phyloP scores from a whole-genome alignment of 2,797 vertebrate genomes.

The Astyanax mexicanus region DNA sequence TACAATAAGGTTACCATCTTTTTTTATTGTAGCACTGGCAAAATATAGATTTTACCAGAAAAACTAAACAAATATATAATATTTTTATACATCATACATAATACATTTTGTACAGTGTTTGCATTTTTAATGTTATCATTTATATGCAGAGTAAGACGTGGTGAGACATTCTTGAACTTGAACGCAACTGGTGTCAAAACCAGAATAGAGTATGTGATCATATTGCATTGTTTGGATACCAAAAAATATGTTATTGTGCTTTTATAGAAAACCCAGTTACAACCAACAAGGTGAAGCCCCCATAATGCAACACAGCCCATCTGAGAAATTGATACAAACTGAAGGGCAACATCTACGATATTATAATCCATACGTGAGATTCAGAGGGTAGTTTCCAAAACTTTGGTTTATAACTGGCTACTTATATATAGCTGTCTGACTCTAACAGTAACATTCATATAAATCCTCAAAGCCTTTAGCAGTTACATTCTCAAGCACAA shows the following conservation, averaged over 20 bases:
- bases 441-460: neutral
- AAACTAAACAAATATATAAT: slow-evolving; percentile 24
- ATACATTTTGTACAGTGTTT: slow-evolving; percentile 50
- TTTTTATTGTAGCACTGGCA: slow-evolving; percentile 40
- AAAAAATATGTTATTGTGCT: slow-evolving; percentile 54
- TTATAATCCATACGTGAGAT: neutral
- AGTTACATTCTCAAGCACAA: neutral
- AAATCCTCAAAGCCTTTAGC: neutral
- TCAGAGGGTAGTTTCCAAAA: slow-evolving; percentile 35
- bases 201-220: slow-evolving; percentile 42
- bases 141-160: slow-evolving; percentile 32
- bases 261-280: slow-evolving; percentile 43
- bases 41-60: slow-evolving; percentile 45
- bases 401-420: slow-evolving; percentile 44
- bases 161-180: slow-evolving; percentile 35
- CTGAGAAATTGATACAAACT: slow-evolving; percentile 6
- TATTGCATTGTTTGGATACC: slow-evolving; percentile 59
- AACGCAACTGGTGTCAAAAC: slow-evolving; percentile 43
- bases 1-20: slow-evolving; percentile 35
- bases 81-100: slow-evolving; percentile 40
- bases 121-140: slow-evolving; percentile 4
- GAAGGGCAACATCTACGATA: neutral
- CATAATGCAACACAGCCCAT: slow-evolving; percentile 24
- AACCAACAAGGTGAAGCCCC: slow-evolving; percentile 47
- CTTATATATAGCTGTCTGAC: slow-evolving; percentile 1